These are phyloP conservation scores for Cairina moschata DNA, from an alignment of 2,113 vertebrate species.

Conservation along the genomic window DNA sequence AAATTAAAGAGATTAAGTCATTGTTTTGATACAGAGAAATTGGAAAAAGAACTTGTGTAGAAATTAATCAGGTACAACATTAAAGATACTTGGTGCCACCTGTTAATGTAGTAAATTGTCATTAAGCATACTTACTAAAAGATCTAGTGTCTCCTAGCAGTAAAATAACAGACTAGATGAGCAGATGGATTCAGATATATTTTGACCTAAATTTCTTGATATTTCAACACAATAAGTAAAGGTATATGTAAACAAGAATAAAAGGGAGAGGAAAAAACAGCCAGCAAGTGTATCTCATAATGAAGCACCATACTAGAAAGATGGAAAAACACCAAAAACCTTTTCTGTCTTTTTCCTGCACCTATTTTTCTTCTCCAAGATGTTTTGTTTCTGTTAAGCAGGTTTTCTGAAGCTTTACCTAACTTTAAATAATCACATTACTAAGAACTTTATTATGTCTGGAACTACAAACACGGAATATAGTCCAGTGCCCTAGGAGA, in stretches of 20 bases:
- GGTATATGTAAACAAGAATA: conserved; percentile 63
- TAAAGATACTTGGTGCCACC: background rate
- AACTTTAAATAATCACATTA: background rate
- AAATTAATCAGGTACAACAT: background rate
- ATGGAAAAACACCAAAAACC: background rate
- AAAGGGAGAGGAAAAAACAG: background rate
- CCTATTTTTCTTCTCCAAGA: background rate
- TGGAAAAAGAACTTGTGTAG: background rate
- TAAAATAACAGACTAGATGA: conserved; percentile 65
- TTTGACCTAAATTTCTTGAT: conserved; percentile 52
- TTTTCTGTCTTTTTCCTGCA: background rate
- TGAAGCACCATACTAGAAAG: background rate
- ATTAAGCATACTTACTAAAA: conserved; percentile 38
- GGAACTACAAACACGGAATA: background rate
- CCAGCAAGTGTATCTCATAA: background rate
- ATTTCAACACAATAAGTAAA: conserved; percentile 48
- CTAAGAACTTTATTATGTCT: background rate
- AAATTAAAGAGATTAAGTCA: background rate
- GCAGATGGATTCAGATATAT: conserved; percentile 53
- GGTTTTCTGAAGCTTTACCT: background rate
- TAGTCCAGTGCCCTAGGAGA: background rate
- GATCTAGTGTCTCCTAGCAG: conserved; percentile 16
- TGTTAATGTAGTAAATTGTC: background rate
- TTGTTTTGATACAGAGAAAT: background rate
- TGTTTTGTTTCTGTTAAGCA: background rate